These are phyloP conservation scores for Bradypodion ventrale DNA, from an alignment of 2,797 vertebrate genomes.

Conservation along the genomic window DNA sequence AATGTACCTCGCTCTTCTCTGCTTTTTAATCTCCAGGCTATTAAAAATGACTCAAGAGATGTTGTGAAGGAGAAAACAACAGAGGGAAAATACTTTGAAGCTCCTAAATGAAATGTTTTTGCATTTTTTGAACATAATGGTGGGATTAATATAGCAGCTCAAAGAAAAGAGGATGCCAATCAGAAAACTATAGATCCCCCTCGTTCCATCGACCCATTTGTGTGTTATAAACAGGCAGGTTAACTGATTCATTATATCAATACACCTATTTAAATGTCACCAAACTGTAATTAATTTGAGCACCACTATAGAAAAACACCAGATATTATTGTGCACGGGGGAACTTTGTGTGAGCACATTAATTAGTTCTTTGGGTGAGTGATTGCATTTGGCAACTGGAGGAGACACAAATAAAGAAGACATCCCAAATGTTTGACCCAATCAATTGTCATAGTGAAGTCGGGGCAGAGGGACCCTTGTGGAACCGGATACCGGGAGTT, in stretches of 20 bases:
- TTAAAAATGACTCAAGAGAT: conserved; percentile 42
- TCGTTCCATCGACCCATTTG: conserved; percentile 41
- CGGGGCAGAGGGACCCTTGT: too few species aligned
- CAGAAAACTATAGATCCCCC: conserved; percentile 26
- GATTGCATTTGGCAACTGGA: conserved; percentile 36
- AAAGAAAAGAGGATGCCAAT: conserved; percentile 50
- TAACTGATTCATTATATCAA: conserved; percentile 49
- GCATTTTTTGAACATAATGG: conserved; percentile 35
- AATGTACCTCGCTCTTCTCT: conserved; percentile 45
- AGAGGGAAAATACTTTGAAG: conserved; percentile 47
- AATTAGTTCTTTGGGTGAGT: conserved; percentile 67
- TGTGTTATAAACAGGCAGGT: conserved; percentile 32
- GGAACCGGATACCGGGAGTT: too few species aligned
- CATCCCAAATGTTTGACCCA: conserved; percentile 55
- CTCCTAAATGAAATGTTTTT: conserved; percentile 59
- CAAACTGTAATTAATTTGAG: conserved; percentile 61
- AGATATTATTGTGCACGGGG: conserved; percentile 47
- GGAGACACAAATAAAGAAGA: conserved; percentile 58
- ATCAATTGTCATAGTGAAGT: background rate
- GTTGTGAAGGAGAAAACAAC: conserved; percentile 45
- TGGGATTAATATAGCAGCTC: conserved; percentile 49
- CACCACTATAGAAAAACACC: conserved; percentile 50
- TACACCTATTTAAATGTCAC: conserved; percentile 47
- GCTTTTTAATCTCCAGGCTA: conserved; percentile 55
- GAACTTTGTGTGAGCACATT: conserved; percentile 44